Evolutionary conservation across 2,113 vertebrate genomes (phyloP), one percentile per base, ranked within the genome.

Genomic region (Ageneiosus marmoratus): DNA sequence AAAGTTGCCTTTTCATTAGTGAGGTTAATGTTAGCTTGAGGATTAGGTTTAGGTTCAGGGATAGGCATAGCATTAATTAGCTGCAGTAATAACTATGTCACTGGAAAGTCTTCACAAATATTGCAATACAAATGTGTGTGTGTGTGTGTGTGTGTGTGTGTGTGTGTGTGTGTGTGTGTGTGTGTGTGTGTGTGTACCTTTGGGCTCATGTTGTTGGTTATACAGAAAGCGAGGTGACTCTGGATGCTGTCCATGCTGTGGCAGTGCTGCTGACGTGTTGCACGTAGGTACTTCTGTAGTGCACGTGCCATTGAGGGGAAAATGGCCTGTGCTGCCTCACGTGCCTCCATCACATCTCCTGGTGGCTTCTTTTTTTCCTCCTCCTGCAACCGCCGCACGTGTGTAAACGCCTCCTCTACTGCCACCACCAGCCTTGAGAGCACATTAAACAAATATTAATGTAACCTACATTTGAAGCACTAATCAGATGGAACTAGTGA

Each of bases 161-260:
- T 55, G 10, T 70, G 67, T 63, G 20, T n/a, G 34, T 44, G 9
- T 16, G 10, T 63, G 60, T n/a, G 0, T 58, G 7, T 27, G 24
- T 44, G 24, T 22, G 46, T 65, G 10, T 50, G 24, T 29, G 56
- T 24, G 2, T 84, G 51, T 88, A 99, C 98, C 96, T 98, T 98
- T 50, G 97, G 97, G 6, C 97, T 97, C 98, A 99, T 97, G 94
- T 95, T 96, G 92, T 98, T 95, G 89, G 95, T 95, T 92, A 99
- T 95, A 92, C 97, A 98, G 94, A 97, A 97, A 85, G 97, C 95
- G 91, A 99, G 92, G 84, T 99, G 98, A 87, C 97, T 96, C 92
- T 98, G 94, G 89, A 99, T 99, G 91, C 96, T 98, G 93, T 99
- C 98, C 98, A 99, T 99, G 94, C 96, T 99, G 93, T 99, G 97